Evolutionary conservation across 1,140 invertebrate genomes (phyloP).

Genomic region (Pogonomyrmex barbatus): DNA sequence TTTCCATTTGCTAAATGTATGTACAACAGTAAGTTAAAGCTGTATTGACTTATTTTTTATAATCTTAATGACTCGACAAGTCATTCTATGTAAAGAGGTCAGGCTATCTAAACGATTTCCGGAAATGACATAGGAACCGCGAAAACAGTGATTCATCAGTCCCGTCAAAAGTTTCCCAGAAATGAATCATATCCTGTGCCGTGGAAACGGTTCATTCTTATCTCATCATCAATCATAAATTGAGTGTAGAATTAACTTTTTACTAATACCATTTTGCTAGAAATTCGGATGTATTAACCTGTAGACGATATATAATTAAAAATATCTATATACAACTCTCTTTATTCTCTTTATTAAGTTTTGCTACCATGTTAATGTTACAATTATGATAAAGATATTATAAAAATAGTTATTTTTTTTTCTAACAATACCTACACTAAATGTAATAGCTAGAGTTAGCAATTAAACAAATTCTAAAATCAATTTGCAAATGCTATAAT

Average conservation of each 20-base stretch:
- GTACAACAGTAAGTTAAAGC: not conserved
- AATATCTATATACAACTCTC: not conserved
- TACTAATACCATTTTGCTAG: not conserved
- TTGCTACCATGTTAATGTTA: not conserved
- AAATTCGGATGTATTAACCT: constrained; percentile 24
- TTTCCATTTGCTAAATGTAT: not conserved
- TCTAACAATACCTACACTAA: not conserved
- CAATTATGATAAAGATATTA: not conserved
- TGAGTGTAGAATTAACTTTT: not conserved
- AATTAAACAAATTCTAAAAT: not conserved
- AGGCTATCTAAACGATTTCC: constrained; percentile 54
- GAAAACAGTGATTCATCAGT: constrained; percentile 61
- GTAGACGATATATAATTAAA: not conserved
- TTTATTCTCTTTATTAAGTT: constrained; percentile 7
- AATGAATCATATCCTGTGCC: constrained; percentile 37
- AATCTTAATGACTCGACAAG: constrained; percentile 66
- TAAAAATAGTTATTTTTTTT: not conserved
- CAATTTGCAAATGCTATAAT: not conserved
- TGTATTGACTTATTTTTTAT: constrained; percentile 46
- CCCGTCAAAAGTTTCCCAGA: constrained; percentile 47
- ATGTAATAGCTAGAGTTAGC: not conserved
- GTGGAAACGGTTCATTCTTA: constrained; percentile 29
- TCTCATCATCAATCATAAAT: constrained; percentile 44
- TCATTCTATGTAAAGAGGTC: constrained; percentile 46
- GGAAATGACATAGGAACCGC: constrained; percentile 57